Base-by-base conservation (phyloP, 1,140 invertebrate genomes). In the Drosophila kohkoa region DNA sequence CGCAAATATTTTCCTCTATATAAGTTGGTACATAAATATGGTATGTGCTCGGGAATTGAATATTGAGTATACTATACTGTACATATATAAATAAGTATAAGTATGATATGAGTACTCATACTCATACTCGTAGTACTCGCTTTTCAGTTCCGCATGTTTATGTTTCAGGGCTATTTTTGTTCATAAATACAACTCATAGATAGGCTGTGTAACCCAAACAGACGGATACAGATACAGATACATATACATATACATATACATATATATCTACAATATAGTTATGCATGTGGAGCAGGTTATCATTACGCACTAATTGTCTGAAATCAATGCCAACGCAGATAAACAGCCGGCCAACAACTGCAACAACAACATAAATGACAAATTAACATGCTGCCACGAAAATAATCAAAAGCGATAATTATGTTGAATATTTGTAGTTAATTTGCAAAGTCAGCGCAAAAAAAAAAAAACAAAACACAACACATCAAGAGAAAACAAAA, bases 241-340 rank as follows among this genome's bases (percentile, higher is more conserved):
- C 35, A 66, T 45, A 66, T 32, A 58, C 32, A 51, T 63, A 69
- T 25, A 49, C 38, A 45, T 16, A 57, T 13, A 38, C 41, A 62
- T 57, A 74, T 4, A 20, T 25, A 25, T 25, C 20, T 66, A 54
- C 63, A 28, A 30, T 20, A 32, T 43, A 16, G 20, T 72, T 73
- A 74, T 76, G 82, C 82, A 77, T 87, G 77, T 88, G 80, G 80
- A 79, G 76, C 83, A 80, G 83, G 75, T 80, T 88, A 88, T 87
- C 83, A 87, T 87, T 88, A 88, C 83, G 83, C 80, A 87, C 83
- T 87, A 87, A 87, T 87, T 87, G 83, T 82, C 73, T 70, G 77
- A 87, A 87, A 87, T 87, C 83, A 87, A 87, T 88, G 83, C 77
- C 80, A 67, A 49, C 20, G 52, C 69, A 58, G 20, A 13, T 20